Conservation (phyloP, 1,140 invertebrate genomes). For the Zaprionus camerounensis region DNA sequence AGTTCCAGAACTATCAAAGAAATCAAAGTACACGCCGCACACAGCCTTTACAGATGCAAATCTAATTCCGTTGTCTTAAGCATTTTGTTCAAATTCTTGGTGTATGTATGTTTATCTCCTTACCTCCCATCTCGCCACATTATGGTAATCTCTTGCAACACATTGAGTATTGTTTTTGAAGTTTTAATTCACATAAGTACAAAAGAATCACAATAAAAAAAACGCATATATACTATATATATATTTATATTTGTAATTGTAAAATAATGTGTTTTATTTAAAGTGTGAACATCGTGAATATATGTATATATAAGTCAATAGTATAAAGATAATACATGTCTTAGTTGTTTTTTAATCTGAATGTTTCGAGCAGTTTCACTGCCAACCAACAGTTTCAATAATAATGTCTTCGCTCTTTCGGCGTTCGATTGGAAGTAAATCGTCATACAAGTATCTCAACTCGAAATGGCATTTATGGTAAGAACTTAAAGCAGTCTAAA, state of each 20-base stretch:
- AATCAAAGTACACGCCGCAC: slow-evolving; percentile 20
- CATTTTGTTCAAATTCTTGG: slow-evolving; percentile 58
- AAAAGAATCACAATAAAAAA: slow-evolving; percentile 59
- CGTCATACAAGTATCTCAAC: slow-evolving; percentile 1
- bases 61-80: slow-evolving; percentile 52
- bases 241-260: slow-evolving; percentile 54
- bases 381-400: slow-evolving; percentile 46
- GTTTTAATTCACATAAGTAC: slow-evolving; percentile 56
- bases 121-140: slow-evolving; percentile 32
- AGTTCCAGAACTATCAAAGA: background rate
- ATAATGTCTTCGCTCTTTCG: slow-evolving; percentile 48
- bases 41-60: slow-evolving; percentile 33
- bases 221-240: slow-evolving; percentile 46
- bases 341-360: slow-evolving; percentile 44
- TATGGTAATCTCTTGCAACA: slow-evolving; percentile 58
- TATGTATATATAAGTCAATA: slow-evolving; percentile 9
- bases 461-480: slow-evolving; percentile 37
- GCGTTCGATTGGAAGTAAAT: slow-evolving; percentile 28
- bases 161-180: slow-evolving; percentile 63
- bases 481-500: slow-evolving; percentile 36
- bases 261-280: slow-evolving; percentile 62
- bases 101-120: slow-evolving; percentile 44
- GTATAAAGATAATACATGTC: slow-evolving; percentile 59
- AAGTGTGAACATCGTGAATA: slow-evolving; percentile 52
- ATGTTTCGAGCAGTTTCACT: slow-evolving; percentile 62